These are phyloP conservation scores for Cerastis rubricosa DNA, from an alignment of 2,888 invertebrate genomes.

Conservation along the genomic window DNA sequence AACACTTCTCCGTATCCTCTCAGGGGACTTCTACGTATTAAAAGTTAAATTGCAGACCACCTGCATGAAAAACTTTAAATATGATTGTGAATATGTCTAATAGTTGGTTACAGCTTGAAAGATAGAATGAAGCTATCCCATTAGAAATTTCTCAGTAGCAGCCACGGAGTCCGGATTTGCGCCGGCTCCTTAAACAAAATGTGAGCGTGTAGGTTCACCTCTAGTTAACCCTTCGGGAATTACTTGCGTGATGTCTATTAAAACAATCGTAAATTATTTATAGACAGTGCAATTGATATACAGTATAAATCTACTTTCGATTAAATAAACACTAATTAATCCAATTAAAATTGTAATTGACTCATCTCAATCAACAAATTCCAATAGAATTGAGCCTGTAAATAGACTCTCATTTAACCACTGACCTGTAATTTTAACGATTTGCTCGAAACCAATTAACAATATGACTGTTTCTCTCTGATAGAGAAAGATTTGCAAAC, in stretches of 20 bases:
- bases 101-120: too few relatives aligned
- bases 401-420: conserved; percentile 7
- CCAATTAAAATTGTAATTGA: neutral
- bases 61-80: too few relatives aligned
- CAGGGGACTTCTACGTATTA: too few relatives aligned
- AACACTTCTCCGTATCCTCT: too few relatives aligned
- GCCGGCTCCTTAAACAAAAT: too few relatives aligned
- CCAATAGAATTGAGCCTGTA: neutral
- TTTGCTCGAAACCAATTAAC: conserved; percentile 27
- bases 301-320: neutral
- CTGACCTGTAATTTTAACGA: neutral
- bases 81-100: too few relatives aligned
- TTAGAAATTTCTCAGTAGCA: neutral
- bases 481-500: conserved; percentile 7
- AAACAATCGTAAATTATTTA: neutral
- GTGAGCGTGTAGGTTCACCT: too few relatives aligned
- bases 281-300: neutral
- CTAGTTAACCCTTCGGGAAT: neutral
- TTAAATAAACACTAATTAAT: neutral
- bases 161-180: neutral
- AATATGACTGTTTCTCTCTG: neutral
- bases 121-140: neutral
- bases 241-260: neutral
- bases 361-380: conserved; percentile 13
- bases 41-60: too few relatives aligned